Base-by-base conservation (phyloP, 2,113 vertebrate species). In the Poecile atricapillus region DNA sequence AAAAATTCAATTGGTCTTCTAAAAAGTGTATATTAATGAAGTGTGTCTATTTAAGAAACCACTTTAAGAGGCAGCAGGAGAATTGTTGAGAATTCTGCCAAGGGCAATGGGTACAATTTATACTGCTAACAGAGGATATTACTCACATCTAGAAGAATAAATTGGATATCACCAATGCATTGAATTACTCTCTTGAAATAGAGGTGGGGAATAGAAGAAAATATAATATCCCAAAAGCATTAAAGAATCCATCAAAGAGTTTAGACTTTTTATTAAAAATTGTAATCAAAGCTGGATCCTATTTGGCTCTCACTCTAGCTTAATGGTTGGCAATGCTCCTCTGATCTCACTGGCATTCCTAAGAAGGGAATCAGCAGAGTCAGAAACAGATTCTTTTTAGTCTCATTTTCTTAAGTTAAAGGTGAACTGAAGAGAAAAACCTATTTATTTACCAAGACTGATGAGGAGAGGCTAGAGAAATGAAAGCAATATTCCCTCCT, bases 1-100 rank as follows among this genome's bases (percentile, higher is more conserved):
- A 78, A 91, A 90, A 88, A 95, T 91, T 95, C 91, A 95, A 89
- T 68, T 94, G 93, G 89, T 93, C 80, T 87, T 90, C 73, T 75
- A 87, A 64, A 84, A 94, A 64, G 86, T 94, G 87, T 90, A 82
- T 87, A 92, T 96, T 97, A 96, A 94, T 94, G 83, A 94, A 96
- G 56, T 84, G 68, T 89, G 64, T 63, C 94, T 97, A 93, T 92
- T 92, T 96, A 93, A 86, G 82, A 94, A 93, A 89, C 71, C 16
- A 22, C 39, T 93, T 89, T 88, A 94, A 89, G 53, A 95, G 86
- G 88, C 80, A 96, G 79, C 86, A 90, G 83, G 76, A 93, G 80
- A 86, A 84, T 87, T 89, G 93, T 83, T 89, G 83, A 89, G 43
- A 92, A 89, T 78, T 94, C 89, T 94, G 89, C 94, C 83, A 94